Conservation (phyloP, 2,888 invertebrate species). For the Himalopsyche japonica region DNA sequence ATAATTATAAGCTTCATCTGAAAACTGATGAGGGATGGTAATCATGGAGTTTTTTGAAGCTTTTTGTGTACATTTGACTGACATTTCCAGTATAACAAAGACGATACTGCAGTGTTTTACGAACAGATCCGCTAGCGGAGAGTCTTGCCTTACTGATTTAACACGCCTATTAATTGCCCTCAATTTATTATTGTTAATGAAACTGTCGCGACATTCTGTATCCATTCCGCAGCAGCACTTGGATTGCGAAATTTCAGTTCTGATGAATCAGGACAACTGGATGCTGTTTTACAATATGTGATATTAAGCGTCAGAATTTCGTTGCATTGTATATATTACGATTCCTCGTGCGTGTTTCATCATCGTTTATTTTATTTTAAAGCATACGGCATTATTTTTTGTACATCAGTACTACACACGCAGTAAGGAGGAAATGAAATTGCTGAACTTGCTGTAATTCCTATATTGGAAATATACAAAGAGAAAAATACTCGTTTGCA, state of each 20-base stretch:
- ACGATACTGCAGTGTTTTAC: not conserved
- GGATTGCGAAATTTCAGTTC: not conserved
- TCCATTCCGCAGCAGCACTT: not conserved
- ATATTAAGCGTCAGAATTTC: not conserved
- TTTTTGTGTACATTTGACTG: too few relatives aligned
- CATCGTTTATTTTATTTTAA: not conserved
- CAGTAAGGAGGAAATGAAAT: not conserved
- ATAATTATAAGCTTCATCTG: too few relatives aligned
- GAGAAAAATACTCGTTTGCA: too few relatives aligned
- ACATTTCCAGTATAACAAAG: not conserved
- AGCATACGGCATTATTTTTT: not conserved
- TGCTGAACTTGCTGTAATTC: not conserved
- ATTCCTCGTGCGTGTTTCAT: not conserved
- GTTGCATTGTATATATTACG: not conserved
- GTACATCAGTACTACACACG: not conserved
- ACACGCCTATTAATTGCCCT: not conserved
- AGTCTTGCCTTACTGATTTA: not conserved
- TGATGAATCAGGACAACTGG: not conserved
- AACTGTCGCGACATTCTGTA: not conserved
- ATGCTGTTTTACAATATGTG: not conserved
- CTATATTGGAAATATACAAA: too few relatives aligned
- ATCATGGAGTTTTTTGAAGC: too few relatives aligned
- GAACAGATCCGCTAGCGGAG: not conserved
- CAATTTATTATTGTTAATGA: not conserved
- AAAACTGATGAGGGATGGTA: too few relatives aligned